Evolutionary conservation across 2,113 vertebrate genomes (phyloP), one percentile per base, ranked within the genome.

Genomic region (Amazona vittata): DNA sequence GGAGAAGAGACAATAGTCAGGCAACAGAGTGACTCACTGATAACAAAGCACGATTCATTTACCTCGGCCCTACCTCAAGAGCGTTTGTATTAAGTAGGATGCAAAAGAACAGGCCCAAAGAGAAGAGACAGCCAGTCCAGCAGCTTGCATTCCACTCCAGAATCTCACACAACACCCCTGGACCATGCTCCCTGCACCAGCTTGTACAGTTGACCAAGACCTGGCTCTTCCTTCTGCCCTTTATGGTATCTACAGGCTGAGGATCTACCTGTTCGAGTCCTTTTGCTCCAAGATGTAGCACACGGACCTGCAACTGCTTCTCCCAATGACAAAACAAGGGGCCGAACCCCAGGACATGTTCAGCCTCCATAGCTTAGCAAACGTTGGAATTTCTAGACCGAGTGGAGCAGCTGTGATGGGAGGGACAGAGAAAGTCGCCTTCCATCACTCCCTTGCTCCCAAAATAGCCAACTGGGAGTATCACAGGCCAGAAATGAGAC

Each of bases 391-490:
- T 86, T 89, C 31, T 9, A 71, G 63, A 57, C 84, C 12, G 13
- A 84, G 70, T 10, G 20, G 29, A 93, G 75, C 94, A 94, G 94
- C 92, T 94, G 92, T 12, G 74, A 24, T 33, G 65, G 90, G 78
- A 93, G 84, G 81, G 60, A 63, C 46, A 47, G 49, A 55, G 44
- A 75, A 31, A 21, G 10, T 62, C 9, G 39, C 95, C 69, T 86
- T 62, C 87, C 37, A 89, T 86, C 52, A 5, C 84, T 80, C 88
- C 69, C 60, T 65, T 84, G 74, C 35, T 93, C 96, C 96, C 81
- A 87, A 93, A 97, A 95, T 64, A 97, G 31, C 81, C 93, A 37
- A 7, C 1, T 7, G 37, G 83, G 68, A 93, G 21, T 2, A 71
- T 33, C 83, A 94, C 62, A 25, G 95, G 57, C 83, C 95, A 94